Conservation (phyloP, 1,140 invertebrate species). For the Lordiphosa clarofinis region DNA sequence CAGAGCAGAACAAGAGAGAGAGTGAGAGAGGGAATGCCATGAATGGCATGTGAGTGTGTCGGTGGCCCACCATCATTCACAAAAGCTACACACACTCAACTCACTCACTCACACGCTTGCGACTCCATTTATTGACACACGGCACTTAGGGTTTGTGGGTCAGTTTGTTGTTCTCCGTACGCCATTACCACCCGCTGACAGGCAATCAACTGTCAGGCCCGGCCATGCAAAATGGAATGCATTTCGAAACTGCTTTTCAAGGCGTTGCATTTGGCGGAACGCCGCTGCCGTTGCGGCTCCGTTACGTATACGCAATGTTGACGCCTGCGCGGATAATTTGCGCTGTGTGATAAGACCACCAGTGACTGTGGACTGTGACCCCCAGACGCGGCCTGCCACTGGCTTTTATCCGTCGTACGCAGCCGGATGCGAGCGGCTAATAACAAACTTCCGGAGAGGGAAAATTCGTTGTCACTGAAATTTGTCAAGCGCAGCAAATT, state of each 20-base stretch:
- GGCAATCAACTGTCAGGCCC: conserved; percentile 64
- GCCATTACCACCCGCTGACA: conserved; percentile 47
- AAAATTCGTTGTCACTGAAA: conserved; percentile 67
- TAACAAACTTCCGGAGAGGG: conserved; percentile 78
- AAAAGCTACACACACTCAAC: conserved; percentile 42
- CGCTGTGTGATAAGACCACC: conserved; percentile 13
- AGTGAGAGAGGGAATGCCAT: conserved; percentile 32
- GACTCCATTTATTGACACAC: conserved; percentile 25
- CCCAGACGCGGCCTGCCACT: conserved; percentile 21
- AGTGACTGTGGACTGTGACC: not conserved
- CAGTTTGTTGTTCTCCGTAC: conserved; percentile 31
- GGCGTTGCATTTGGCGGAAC: conserved; percentile 12
- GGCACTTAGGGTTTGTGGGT: conserved; percentile 50
- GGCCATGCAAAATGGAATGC: conserved; percentile 52
- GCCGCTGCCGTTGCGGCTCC: conserved; percentile 4
- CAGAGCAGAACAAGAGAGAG: conserved; percentile 1
- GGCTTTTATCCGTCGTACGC: conserved; percentile 57
- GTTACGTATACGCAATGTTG: conserved; percentile 66
- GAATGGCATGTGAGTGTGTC: conserved; percentile 31
- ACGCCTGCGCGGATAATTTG: conserved; percentile 69
- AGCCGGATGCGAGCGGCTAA: conserved; percentile 69
- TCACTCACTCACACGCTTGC: conserved; percentile 9
- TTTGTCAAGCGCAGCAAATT: conserved; percentile 74
- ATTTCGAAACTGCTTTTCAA: conserved; percentile 45
- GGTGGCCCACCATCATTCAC: conserved; percentile 60